Conservation (phyloP, 1,140 invertebrate species). For the Thaumatotibia leucotreta region DNA sequence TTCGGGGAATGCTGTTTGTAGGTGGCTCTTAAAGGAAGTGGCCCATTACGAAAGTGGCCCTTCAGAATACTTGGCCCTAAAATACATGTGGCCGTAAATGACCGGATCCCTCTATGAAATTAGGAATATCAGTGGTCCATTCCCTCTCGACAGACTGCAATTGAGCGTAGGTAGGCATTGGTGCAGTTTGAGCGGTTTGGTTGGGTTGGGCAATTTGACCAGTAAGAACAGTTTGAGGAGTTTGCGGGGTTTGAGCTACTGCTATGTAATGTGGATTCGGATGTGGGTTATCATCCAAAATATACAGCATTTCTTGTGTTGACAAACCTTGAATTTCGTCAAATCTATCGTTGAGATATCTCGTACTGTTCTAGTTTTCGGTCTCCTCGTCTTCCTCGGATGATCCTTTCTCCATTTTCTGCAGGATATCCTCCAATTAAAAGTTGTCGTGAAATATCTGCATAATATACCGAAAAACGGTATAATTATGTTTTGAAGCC, state of each 20-base stretch:
- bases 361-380: neutral
- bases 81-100: too few species aligned
- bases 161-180: conserved; percentile 16
- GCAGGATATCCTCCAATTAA: neutral
- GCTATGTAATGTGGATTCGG: neutral
- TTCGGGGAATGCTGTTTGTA: too few species aligned
- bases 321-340: neutral
- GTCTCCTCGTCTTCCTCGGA: neutral
- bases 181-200: neutral
- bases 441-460: neutral
- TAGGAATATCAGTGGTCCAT: conserved; percentile 15
- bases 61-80: too few species aligned
- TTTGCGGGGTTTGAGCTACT: neutral
- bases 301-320: neutral
- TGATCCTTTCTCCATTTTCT: neutral
- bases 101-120: conserved; percentile 5
- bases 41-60: too few species aligned
- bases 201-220: neutral
- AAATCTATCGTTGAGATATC: neutral
- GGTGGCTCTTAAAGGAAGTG: too few species aligned
- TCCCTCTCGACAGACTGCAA: conserved; percentile 14
- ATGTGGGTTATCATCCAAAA: neutral
- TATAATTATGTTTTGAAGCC: neutral
- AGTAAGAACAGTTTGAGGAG: neutral
- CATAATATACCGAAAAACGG: neutral